Base-by-base conservation (phyloP, 2,888 invertebrate species). In the Lasioglossum villosulum region DNA sequence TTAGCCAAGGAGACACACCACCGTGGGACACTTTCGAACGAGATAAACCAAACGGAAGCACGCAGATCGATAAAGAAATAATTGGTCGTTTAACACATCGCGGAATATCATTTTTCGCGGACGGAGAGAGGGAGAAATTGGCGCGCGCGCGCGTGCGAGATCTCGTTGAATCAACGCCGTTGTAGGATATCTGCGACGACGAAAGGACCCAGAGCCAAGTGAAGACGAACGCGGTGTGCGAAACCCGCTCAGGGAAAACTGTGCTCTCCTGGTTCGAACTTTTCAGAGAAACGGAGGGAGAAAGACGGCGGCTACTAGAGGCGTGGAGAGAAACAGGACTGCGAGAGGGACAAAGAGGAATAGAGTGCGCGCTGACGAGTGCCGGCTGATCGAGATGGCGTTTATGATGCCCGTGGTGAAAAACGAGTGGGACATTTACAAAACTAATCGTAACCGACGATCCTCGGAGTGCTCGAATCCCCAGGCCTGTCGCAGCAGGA, bases 381-480 rank as follows among this genome's bases (percentile, higher is more conserved):
- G 80, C 68, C 82, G 82, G 84, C 72, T 80, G 68, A 78, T 89
- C 93, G 93, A 93, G 92, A 98, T 98, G 98, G 98, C 98, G 96
- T 98, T 98, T 96, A 98, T 98, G 98, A 98, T 98, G 98, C 98
- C 98, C 83, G 98, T 98, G 90, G 97, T 98, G 96, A 98, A 98
- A 96, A 98, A 98, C 96, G 98, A 98, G 95, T 98, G 98, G 97
- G 98, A 98, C 95, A 98, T 98, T 94, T 98, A 98, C 96, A 98
- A 98, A 96, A 97, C 97, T 89, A 97, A 97, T 95, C 97, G 98
- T 75, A 96, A 97, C 80, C 96, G 98, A 91, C 96, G 97, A 89
- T 96, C 97, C 70, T 98, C 98, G 14, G 98, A 98, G 95, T 97
- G 97, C 92, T 97, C 97, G 16, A 96, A 96, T 93, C 95, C 96